phyloP scores from a whole-genome alignment of 2,888 invertebrate genomes.

The Cyrtodaria siliqua region DNA sequence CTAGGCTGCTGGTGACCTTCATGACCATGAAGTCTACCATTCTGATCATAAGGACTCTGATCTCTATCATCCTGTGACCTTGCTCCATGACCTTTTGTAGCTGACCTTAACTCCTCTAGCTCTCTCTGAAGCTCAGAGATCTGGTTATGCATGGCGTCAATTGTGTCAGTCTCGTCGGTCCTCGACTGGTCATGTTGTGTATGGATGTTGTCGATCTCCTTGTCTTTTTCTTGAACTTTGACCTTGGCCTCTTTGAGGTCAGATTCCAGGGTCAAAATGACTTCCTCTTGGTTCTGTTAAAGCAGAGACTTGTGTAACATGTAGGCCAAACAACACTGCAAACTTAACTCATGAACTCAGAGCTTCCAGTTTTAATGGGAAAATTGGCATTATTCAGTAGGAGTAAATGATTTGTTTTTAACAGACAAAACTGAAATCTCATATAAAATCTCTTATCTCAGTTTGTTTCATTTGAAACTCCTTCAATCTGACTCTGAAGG shows the following conservation, averaged over 20 bases:
- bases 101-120: conserved; percentile 35
- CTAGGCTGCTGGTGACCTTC: conserved; percentile 1
- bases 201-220: conserved; percentile 58
- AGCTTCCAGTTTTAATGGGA: too few relatives aligned
- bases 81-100: conserved; percentile 24
- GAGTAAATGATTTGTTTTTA: too few relatives aligned
- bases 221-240: conserved; percentile 46
- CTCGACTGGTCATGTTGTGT: conserved; percentile 47
- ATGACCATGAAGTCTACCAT: conserved; percentile 22
- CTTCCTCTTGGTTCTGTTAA: conserved; percentile 55
- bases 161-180: conserved; percentile 53
- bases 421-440: too few relatives aligned
- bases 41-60: conserved; percentile 41
- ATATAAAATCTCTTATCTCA: too few relatives aligned
- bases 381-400: too few relatives aligned
- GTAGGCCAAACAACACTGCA: conserved; percentile 5
- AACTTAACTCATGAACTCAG: too few relatives aligned
- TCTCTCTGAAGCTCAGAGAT: conserved; percentile 55
- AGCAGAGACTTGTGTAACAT: conserved; percentile 17
- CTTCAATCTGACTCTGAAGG: too few relatives aligned
- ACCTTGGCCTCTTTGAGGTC: conserved; percentile 45
- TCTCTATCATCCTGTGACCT: conserved; percentile 28
- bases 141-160: conserved; percentile 49
- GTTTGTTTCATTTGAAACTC: too few relatives aligned
- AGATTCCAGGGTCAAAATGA: conserved; percentile 48